Base-by-base conservation (phyloP, 2,888 invertebrate species). In the Cerceris rybyensis region DNA sequence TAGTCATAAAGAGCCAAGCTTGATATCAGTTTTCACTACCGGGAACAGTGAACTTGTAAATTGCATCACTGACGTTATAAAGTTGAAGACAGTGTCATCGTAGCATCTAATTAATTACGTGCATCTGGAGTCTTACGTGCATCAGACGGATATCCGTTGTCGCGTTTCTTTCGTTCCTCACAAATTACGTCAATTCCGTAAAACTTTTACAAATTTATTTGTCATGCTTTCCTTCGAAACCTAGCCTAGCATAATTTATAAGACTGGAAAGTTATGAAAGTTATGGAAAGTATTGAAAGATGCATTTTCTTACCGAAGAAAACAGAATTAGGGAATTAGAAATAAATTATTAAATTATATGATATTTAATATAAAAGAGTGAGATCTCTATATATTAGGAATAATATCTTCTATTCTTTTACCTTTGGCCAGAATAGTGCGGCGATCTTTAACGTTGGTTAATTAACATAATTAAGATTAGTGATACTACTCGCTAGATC, bases 101-200 rank as follows among this genome's bases (percentile, higher is more conserved):
- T 0, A 39, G 5, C 52, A n/a, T 39, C 46, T 70, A 67, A 75
- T 75, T 80, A 78, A 68, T 76, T 79, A 61, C 9, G 17, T 43
- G 39, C 39, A 39, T 78, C 42, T 46, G 73, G 66, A 70, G 59
- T 14, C 41, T 9, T 52, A 16, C 39, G 64, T 14, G 6, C n/a
- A n/a, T 17, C 46, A 42, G 43, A 64, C 71, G 78, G 71, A 76
- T 69, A 68, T 78, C 78, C 78, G 71, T 5, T 41, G 64, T 42
- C 63, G 55, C 70, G 28, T 41, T 50, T 17, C 67, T 70, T 78
- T 78, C 70, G 17, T 67, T 60, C 64, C 58, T 59, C 42, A 42
- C 41, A 16, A 55, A 55, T 54, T 76, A 60, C 78, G 77, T 78
- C 78, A 72, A 0, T 77, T 78, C 78, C 60, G 64, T 41, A 58